Evolutionary conservation across 2,888 invertebrate species (phyloP).

Genomic region (Pardosa pseudoannulata): DNA sequence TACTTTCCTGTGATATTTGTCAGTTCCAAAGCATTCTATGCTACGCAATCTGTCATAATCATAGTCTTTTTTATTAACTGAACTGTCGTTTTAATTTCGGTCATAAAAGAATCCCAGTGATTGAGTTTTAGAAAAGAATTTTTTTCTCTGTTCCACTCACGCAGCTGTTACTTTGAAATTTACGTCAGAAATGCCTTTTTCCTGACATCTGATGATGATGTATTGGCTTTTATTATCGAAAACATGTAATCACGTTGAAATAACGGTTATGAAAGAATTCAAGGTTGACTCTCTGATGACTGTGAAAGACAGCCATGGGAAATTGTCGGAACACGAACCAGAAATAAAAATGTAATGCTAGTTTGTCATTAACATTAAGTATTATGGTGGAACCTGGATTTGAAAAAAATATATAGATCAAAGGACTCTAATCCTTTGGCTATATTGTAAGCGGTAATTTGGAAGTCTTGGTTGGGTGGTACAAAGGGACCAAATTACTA

Average conservation of each 20-base stretch:
- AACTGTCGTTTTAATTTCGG: not conserved
- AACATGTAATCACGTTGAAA: constrained; percentile 2
- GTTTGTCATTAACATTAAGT: not conserved
- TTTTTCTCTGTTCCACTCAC: not conserved
- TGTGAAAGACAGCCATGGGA: constrained; percentile 10
- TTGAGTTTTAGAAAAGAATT: not conserved
- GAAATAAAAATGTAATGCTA: not conserved
- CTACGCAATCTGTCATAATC: constrained; percentile 10
- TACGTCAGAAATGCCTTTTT: not conserved
- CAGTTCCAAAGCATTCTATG: not conserved
- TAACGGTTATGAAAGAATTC: constrained; percentile 9
- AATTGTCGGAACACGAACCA: not conserved
- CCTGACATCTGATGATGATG: constrained; percentile 12
- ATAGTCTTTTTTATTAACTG: not conserved
- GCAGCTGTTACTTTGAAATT: constrained; percentile 13
- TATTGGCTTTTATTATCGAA: constrained; percentile 17
- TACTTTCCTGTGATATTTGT: not conserved
- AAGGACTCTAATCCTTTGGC: too few relatives aligned
- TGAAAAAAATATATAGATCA: too few relatives aligned
- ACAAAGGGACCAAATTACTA: too few relatives aligned
- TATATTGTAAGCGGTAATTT: too few relatives aligned
- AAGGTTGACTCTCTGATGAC: not conserved
- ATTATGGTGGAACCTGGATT: too few relatives aligned
- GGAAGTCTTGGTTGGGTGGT: too few relatives aligned
- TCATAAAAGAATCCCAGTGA: not conserved